Percentiles rank a stretch among this genome's conserved stretches.
Conservation (phyloP, 2,888 invertebrate species). For the Ophonus ardosiacus region DNA sequence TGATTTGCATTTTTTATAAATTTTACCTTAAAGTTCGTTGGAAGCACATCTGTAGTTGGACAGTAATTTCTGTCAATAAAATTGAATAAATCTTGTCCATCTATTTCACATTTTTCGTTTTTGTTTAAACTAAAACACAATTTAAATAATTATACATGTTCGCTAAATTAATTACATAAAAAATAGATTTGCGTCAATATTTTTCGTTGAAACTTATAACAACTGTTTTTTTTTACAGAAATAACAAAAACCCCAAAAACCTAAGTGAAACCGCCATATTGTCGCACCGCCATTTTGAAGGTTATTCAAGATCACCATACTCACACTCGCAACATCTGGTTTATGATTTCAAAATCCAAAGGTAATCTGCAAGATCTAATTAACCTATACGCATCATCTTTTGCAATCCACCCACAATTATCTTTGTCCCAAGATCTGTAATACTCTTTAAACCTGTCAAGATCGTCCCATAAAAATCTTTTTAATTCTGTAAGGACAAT, state of each 20-base stretch:
- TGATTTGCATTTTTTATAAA: not conserved
- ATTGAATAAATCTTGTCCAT: slow-evolving; percentile 83
- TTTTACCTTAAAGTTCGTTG: slow-evolving; percentile 77
- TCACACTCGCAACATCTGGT: slow-evolving; percentile 84
- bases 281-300: slow-evolving; percentile 7
- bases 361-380: slow-evolving; percentile 85
- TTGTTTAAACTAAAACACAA: slow-evolving; percentile 78
- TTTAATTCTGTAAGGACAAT: slow-evolving; percentile 83
- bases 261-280: too few relatives aligned
- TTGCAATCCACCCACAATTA: slow-evolving; percentile 79
- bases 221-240: slow-evolving; percentile 29
- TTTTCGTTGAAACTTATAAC: too few relatives aligned
- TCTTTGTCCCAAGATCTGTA: slow-evolving; percentile 79
- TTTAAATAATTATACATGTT: not conserved
- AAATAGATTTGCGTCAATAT: too few relatives aligned
- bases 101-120: slow-evolving; percentile 82
- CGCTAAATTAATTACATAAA: too few relatives aligned
- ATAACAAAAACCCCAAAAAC: too few relatives aligned
- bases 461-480: slow-evolving; percentile 85
- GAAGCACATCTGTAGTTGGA: slow-evolving; percentile 76
- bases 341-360: slow-evolving; percentile 81
- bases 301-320: slow-evolving; percentile 66
- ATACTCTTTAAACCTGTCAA: slow-evolving; percentile 80
- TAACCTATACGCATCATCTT: slow-evolving; percentile 80
- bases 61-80: slow-evolving; percentile 84